Evolutionary conservation across 2,888 invertebrate genomes (phyloP), one percentile per base, ranked within the genome.

Genomic region (Melanostoma mellinum): DNA sequence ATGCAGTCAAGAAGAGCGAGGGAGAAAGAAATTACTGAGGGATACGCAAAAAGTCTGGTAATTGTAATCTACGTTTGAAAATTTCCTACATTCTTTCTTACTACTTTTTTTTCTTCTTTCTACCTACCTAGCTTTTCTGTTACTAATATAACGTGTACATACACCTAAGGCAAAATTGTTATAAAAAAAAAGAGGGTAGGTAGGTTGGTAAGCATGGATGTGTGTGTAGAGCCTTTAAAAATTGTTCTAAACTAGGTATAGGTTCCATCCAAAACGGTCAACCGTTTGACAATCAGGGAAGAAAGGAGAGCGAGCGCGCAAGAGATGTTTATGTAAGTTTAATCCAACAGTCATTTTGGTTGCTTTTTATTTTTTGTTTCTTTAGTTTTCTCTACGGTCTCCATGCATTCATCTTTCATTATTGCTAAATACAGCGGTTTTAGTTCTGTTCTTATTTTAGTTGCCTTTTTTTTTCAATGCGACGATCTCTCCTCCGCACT

Each of bases 1-100:
- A 63, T 73, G 52, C 61, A 53, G 58, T 32, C 46, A 73, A 61
- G 50, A 68, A 68, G 82, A 52, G 36, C 40, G 68, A 52, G 48
- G 30, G 36, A 61, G 32, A 33, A 33, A 61, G 35, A 48, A 46
- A 46, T 48, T 36, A 46, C 48, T 35, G 30, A 60, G 9, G 69
- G 52, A 52, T 40, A 71, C 58, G 65, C 60, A 67, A 44, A 55
- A 67, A 71, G 48, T 60, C 53, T 67, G 55, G 76, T 75, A 69
- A 75, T 75, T 81, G 73, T 82, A 77, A 82, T 82, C 82, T 77
- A 73, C 73, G 77, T 77, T 82, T 77, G 72, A 81, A 77, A 81
- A 56, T 55, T 73, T 73, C 79, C 73, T 73, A 68, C 55, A 74
- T 73, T 79, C 73, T 73, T 73, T 73, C 40, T 53, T 38, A 20